Percentiles rank a stretch among this genome's conserved stretches.
Evolutionary conservation across 2,797 vertebrate genomes (phyloP).

Genomic region (Rhincodon typus): DNA sequence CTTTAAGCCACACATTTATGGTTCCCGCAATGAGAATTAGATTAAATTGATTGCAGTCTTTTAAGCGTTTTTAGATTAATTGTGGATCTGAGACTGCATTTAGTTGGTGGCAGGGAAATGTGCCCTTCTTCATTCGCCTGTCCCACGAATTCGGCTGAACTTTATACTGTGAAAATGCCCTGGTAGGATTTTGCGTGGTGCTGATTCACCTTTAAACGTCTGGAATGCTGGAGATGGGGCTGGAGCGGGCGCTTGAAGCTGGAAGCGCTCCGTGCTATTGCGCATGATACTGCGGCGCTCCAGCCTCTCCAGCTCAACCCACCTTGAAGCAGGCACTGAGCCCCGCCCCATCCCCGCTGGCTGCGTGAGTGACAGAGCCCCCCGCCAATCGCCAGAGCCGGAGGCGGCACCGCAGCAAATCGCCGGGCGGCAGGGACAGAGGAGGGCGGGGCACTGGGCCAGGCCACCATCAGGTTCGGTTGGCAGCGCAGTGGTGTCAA

Average conservation of each 20-base stretch:
- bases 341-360: background rate
- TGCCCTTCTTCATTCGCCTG: background rate
- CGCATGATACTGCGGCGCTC: slow-evolving; percentile 97
- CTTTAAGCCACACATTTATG: background rate
- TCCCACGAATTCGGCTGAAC: background rate
- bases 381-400: background rate
- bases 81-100: background rate
- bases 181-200: background rate
- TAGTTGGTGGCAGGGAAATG: too few relatives aligned
- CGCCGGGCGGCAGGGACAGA: background rate
- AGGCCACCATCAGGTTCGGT: background rate
- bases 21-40: background rate
- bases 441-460: background rate
- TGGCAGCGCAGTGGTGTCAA: background rate
- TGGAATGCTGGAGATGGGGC: background rate
- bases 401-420: background rate
- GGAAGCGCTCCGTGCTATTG: slow-evolving; percentile 65
- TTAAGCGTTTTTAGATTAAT: background rate
- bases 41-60: background rate
- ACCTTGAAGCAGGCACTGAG: slow-evolving; percentile 60
- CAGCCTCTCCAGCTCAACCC: slow-evolving; percentile 83
- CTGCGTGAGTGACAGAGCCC: background rate
- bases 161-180: background rate
- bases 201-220: slow-evolving; percentile 25
- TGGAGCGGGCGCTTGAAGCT: background rate